Percentiles rank a stretch among this genome's conserved stretches.
These are phyloP conservation scores for Macrotis lagotis DNA, from an alignment of 2,113 vertebrate species.

Conservation along the genomic window DNA sequence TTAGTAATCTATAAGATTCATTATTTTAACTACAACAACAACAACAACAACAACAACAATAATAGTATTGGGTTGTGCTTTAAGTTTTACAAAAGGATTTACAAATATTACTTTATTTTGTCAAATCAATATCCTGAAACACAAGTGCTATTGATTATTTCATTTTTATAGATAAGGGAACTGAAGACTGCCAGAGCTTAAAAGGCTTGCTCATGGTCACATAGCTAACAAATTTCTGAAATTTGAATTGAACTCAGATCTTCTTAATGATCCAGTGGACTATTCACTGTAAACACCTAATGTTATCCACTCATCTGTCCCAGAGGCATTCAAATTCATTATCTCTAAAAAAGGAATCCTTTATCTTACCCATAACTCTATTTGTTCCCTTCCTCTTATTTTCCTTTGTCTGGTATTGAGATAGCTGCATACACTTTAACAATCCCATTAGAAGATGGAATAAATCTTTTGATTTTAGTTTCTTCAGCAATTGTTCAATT, in stretches of 20 bases:
- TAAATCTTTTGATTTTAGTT: not conserved
- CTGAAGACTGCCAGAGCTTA: not conserved
- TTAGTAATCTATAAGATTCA: not conserved
- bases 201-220: not conserved
- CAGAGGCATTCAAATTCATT: not conserved
- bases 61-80: no score
- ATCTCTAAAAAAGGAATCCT: not conserved
- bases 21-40: not conserved
- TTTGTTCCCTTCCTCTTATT: not conserved
- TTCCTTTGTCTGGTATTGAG: not conserved
- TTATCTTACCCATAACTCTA: not conserved
- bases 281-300: not conserved
- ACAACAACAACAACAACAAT: not conserved
- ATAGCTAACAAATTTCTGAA: not conserved
- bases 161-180: not conserved
- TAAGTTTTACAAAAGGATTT: not conserved
- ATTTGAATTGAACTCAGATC: not conserved
- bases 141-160: not conserved
- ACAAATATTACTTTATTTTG: not conserved
- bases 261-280: not conserved
- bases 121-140: not conserved
- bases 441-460: not conserved
- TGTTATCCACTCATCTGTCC: not conserved
- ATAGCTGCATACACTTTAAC: not conserved
- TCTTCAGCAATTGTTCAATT: not conserved